These are phyloP conservation scores for Macquaria australasica DNA, from an alignment of 2,113 vertebrate genomes.

Conservation along the genomic window DNA sequence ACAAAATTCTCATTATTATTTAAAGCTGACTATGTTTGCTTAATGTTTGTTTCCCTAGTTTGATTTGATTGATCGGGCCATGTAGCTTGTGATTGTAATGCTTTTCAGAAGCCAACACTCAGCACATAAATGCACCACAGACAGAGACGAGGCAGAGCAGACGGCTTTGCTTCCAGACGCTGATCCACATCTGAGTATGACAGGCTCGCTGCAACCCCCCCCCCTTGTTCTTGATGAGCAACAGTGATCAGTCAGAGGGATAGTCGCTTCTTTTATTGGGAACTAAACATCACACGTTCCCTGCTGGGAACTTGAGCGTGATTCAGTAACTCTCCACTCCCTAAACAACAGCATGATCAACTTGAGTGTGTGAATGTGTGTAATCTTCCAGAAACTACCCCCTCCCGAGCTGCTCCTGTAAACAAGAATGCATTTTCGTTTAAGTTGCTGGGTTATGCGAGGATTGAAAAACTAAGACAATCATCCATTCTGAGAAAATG, in stretches of 20 bases:
- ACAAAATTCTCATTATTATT: too few relatives aligned
- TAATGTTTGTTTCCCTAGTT: neutral
- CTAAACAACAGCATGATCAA: neutral
- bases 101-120: neutral
- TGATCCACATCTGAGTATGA: conserved; percentile 27
- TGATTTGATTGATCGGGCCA: neutral
- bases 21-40: neutral
- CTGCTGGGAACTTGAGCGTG: conserved; percentile 40
- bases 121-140: neutral
- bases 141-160: neutral
- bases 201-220: neutral
- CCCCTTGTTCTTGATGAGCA: conserved; percentile 39
- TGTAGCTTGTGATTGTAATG: neutral
- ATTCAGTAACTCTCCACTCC: conserved; percentile 50
- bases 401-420: neutral
- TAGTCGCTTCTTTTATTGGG: conserved; percentile 19
- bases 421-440: conserved; percentile 15
- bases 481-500: conserved; percentile 17
- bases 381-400: neutral
- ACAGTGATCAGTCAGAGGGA: neutral
- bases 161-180: conserved; percentile 3
- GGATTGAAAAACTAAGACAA: conserved; percentile 19
- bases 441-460: conserved; percentile 6
- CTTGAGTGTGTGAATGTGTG: neutral
- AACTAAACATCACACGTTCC: conserved; percentile 1